phyloP scores from a whole-genome alignment of 2,888 invertebrate genomes.

The Epirrhoe alternata region DNA sequence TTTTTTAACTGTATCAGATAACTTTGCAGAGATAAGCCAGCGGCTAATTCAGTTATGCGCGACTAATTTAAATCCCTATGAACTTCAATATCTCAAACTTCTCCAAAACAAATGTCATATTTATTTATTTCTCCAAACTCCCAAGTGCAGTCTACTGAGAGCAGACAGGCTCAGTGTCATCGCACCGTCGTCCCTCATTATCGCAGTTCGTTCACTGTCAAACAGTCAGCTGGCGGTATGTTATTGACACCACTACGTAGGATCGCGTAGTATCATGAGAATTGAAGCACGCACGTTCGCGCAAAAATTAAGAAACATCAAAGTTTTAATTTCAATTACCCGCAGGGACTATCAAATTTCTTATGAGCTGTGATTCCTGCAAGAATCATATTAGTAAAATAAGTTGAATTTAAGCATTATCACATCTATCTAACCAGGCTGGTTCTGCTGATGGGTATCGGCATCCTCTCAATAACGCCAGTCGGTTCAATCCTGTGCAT shows the following conservation, averaged over 20 bases:
- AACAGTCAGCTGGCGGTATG: slow-evolving; percentile 38
- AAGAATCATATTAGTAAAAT: too few relatives aligned
- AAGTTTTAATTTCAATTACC: too few relatives aligned
- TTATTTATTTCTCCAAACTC: slow-evolving; percentile 15
- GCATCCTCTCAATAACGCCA: too few relatives aligned
- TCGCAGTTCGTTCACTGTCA: slow-evolving; percentile 47
- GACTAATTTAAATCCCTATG: neutral
- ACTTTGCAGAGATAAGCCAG: neutral
- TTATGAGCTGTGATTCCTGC: too few relatives aligned
- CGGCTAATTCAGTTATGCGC: neutral
- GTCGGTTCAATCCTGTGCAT: too few relatives aligned
- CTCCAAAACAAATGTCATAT: slow-evolving; percentile 7
- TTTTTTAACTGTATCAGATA: too few relatives aligned
- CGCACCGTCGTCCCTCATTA: slow-evolving; percentile 43
- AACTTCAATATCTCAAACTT: slow-evolving; percentile 12
- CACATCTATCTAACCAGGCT: too few relatives aligned
- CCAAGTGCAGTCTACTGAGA: slow-evolving; percentile 27
- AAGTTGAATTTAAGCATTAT: too few relatives aligned
- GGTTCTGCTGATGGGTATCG: too few relatives aligned
- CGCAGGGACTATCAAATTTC: too few relatives aligned
- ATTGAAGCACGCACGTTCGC: neutral
- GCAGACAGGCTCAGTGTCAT: slow-evolving; percentile 38
- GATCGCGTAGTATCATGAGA: slow-evolving; percentile 11
- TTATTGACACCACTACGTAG: slow-evolving; percentile 39
- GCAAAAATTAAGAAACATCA: too few relatives aligned